phyloP scores from a whole-genome alignment of 1,140 invertebrate genomes.

The Eriosoma lanigerum region DNA sequence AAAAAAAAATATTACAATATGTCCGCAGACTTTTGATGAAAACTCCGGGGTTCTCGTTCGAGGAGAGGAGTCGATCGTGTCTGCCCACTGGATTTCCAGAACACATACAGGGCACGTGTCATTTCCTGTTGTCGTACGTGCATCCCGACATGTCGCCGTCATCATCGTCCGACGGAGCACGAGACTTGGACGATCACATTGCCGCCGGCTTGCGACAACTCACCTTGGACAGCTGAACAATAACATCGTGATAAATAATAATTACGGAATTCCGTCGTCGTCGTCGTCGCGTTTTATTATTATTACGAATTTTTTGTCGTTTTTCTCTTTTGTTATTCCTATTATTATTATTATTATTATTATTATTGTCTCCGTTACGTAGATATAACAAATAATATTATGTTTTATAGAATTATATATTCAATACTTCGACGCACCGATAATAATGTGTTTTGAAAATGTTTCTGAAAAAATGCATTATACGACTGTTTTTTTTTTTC shows the following conservation, averaged over 20 bases:
- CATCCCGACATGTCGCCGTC: slow-evolving; percentile 63
- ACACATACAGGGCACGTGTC: slow-evolving; percentile 75
- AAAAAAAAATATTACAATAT: no score
- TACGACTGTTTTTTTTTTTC: no score
- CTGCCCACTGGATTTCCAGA: slow-evolving; percentile 84
- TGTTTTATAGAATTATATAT: no score
- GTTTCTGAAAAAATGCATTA: no score
- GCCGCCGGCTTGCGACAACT: slow-evolving; percentile 60
- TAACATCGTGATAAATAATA: neutral
- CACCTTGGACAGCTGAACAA: slow-evolving; percentile 33
- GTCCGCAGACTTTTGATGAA: slow-evolving; percentile 70
- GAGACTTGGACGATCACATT: slow-evolving; percentile 69
- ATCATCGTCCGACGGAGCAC: slow-evolving; percentile 60
- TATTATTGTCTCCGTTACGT: no score
- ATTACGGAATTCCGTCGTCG: neutral
- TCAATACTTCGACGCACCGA: no score
- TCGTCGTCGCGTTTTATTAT: neutral
- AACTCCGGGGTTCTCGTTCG: slow-evolving; percentile 68
- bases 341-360: no score
- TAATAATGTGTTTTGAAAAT: no score
- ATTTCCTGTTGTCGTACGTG: slow-evolving; percentile 80
- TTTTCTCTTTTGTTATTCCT: no score
- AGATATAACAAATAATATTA: no score
- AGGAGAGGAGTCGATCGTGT: slow-evolving; percentile 72
- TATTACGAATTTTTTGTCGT: slow-evolving; percentile 3